Conservation (phyloP, 1,140 invertebrate genomes). For the Rhynchophorus ferrugineus region DNA sequence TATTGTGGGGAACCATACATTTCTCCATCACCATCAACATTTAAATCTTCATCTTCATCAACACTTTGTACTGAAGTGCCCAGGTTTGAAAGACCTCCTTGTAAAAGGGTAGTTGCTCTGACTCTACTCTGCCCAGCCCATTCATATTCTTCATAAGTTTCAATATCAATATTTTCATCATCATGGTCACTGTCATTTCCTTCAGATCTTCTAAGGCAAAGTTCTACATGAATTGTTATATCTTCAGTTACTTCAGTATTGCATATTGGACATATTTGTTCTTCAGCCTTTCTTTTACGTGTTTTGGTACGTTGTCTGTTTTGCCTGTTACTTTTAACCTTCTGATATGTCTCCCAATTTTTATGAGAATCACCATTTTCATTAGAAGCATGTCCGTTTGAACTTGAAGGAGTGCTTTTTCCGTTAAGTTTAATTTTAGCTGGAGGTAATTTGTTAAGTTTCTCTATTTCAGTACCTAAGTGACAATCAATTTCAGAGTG, state of each 20-base stretch:
- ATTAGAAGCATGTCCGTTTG: slow-evolving; percentile 44
- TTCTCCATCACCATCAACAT: slow-evolving; percentile 64
- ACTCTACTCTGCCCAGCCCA: slow-evolving; percentile 74
- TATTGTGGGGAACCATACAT: slow-evolving; percentile 84
- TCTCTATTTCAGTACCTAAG: slow-evolving; percentile 66
- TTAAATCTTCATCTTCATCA: slow-evolving; percentile 43
- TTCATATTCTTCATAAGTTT: slow-evolving; percentile 70
- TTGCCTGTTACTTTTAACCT: slow-evolving; percentile 65
- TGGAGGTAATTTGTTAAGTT: slow-evolving; percentile 53
- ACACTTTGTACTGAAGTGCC: slow-evolving; percentile 48
- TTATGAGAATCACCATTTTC: slow-evolving; percentile 54
- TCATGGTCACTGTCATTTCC: slow-evolving; percentile 51
- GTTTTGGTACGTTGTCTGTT: slow-evolving; percentile 42
- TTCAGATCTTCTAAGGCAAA: slow-evolving; percentile 54
- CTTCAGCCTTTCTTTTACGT: slow-evolving; percentile 54
- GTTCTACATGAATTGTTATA: slow-evolving; percentile 69
- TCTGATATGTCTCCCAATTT: slow-evolving; percentile 68
- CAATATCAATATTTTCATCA: slow-evolving; percentile 62
- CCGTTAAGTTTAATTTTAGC: slow-evolving; percentile 33
- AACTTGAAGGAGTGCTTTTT: slow-evolving; percentile 42
- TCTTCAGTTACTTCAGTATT: slow-evolving; percentile 61
- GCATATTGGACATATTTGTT: slow-evolving; percentile 66
- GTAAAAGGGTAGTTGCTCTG: slow-evolving; percentile 58
- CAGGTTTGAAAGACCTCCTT: slow-evolving; percentile 58
- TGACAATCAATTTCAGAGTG: slow-evolving; percentile 67